Percentiles rank a stretch among this genome's conserved stretches.
phyloP scores from a whole-genome alignment of 2,888 invertebrate species.

The Plebejus anna region DNA sequence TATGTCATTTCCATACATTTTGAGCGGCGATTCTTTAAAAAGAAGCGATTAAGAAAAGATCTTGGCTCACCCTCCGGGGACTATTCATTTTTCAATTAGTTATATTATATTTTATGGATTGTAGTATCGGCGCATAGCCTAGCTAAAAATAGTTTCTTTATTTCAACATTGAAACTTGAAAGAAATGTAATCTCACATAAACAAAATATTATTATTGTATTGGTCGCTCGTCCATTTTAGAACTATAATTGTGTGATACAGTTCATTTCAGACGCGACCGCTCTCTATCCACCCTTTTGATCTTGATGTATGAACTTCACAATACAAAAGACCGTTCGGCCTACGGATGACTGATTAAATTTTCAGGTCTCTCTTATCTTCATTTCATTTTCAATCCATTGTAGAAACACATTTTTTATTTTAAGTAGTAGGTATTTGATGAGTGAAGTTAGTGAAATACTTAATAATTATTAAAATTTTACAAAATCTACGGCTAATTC shows the following conservation, averaged over 20 bases:
- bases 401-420: not conserved
- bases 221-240: not conserved
- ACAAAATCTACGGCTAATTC: not conserved
- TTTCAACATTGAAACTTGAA: no score
- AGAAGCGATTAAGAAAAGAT: no score
- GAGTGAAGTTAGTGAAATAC: not conserved
- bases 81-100: no score
- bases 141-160: no score
- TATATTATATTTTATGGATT: no score
- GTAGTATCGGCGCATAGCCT: no score
- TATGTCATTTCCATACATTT: no score
- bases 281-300: constrained; percentile 3
- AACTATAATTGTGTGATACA: not conserved
- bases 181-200: no score
- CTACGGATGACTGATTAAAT: not conserved
- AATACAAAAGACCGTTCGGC: not conserved
- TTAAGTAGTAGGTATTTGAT: not conserved
- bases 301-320: constrained; percentile 4
- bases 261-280: not conserved
- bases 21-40: no score
- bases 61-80: no score
- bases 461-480: not conserved
- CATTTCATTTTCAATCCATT: not conserved
- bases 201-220: no score
- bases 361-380: not conserved